Evolutionary conservation across 2,888 invertebrate genomes (phyloP).

Genomic region (Drosophila prostipennis): DNA sequence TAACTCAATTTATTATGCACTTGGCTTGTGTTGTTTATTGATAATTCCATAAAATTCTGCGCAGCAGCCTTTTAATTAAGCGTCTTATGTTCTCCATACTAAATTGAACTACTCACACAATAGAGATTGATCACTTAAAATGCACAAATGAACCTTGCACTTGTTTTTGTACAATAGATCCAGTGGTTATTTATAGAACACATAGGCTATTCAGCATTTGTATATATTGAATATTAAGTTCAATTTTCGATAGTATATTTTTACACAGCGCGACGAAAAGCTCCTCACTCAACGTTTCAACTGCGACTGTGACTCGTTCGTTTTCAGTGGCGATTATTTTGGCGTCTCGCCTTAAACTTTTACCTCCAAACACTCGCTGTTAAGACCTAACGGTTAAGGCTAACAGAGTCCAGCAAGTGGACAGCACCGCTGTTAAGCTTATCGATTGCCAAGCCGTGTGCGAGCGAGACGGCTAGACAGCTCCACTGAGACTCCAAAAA

Average conservation of each 20-base stretch:
- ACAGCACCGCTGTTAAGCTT: constrained; percentile 70
- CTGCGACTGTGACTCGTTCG: constrained; percentile 66
- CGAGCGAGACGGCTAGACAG: constrained; percentile 45
- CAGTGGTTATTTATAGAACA: background rate
- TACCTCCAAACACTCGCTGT: constrained; percentile 27
- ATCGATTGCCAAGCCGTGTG: constrained; percentile 61
- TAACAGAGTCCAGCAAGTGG: constrained; percentile 40
- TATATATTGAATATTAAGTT: constrained; percentile 6
- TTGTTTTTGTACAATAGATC: background rate
- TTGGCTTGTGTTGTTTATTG: constrained; percentile 18
- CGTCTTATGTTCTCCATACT: background rate
- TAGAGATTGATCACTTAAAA: background rate
- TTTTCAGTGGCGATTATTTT: constrained; percentile 35
- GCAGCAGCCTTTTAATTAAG: background rate
- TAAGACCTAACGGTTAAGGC: background rate
- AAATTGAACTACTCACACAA: constrained; percentile 26
- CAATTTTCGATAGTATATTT: constrained; percentile 27
- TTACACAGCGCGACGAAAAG: constrained; percentile 39
- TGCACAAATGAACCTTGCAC: background rate
- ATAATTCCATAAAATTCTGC: constrained; percentile 4
- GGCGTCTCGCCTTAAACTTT: constrained; percentile 20
- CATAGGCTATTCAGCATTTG: background rate
- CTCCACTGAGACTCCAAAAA: constrained; percentile 26
- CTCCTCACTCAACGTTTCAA: constrained; percentile 54
- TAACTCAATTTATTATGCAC: constrained; percentile 34